Percentiles rank a stretch among this genome's conserved stretches.
Conservation (phyloP, 2,113 vertebrate species). For the Nesoenas mayeri region DNA sequence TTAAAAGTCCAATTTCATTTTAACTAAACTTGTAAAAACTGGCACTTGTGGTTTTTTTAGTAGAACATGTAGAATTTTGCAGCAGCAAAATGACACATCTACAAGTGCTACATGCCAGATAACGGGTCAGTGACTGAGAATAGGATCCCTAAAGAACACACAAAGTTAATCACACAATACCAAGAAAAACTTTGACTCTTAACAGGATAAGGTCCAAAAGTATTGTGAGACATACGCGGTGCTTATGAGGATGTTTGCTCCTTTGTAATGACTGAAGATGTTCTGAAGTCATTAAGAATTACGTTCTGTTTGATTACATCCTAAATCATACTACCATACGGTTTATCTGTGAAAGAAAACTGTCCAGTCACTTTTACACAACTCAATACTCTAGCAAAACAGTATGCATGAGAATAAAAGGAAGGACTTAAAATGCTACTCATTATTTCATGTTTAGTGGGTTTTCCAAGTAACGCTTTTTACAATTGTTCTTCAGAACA, state of each 20-base stretch:
- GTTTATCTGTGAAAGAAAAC: not conserved
- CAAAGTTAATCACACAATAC: not conserved
- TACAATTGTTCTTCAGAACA: not conserved
- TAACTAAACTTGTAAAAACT: not conserved
- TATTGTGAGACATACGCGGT: not conserved
- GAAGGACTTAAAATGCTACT: not conserved
- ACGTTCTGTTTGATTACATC: not conserved
- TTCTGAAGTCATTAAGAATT: not conserved
- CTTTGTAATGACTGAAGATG: not conserved
- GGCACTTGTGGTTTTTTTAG: not conserved
- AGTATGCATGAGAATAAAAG: not conserved
- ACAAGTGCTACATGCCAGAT: not conserved
- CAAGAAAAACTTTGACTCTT: not conserved
- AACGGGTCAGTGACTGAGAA: slow-evolving; percentile 14
- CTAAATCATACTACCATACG: not conserved
- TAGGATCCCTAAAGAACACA: not conserved
- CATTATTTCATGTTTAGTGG: not conserved
- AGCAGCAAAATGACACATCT: slow-evolving; percentile 26
- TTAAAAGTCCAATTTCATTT: not conserved
- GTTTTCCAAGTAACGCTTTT: not conserved
- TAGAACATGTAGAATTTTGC: not conserved
- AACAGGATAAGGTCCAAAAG: not conserved
- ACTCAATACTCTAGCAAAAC: not conserved
- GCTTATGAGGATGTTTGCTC: not conserved
- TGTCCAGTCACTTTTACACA: not conserved